phyloP scores from a whole-genome alignment of 2,113 vertebrate species.

The Esox niger region DNA sequence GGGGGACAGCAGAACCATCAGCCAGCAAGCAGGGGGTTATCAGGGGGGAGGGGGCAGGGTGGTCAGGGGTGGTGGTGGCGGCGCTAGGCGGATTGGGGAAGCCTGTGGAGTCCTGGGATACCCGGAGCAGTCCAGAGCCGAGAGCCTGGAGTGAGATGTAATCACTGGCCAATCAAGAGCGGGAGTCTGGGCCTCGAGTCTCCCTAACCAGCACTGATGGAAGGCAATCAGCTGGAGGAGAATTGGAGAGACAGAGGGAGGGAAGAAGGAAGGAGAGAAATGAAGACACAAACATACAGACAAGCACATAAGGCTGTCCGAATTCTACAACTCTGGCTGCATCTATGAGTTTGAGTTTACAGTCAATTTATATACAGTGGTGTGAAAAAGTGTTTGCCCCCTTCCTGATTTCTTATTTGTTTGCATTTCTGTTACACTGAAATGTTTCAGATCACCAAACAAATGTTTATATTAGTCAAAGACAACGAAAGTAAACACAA shows the following conservation, averaged over 20 bases:
- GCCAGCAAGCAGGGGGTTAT: constrained; percentile 48
- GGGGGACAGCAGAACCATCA: constrained; percentile 19
- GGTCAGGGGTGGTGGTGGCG: neutral
- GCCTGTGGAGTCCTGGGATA: constrained; percentile 38
- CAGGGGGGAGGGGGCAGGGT: constrained; percentile 28
- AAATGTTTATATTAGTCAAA: no score
- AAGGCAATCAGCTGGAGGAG: constrained; percentile 60
- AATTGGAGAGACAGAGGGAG: constrained; percentile 10
- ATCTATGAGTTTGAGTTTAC: no score
- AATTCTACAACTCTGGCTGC: no score
- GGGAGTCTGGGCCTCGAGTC: neutral
- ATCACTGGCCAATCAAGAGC: constrained; percentile 44
- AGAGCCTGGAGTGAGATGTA: constrained; percentile 27
- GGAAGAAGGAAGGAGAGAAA: neutral
- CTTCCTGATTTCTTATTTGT: no score
- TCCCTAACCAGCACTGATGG: constrained; percentile 47
- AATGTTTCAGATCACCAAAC: no score
- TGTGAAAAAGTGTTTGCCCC: no score
- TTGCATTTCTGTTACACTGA: no score
- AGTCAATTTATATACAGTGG: no score
- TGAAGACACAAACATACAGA: constrained; percentile 11
- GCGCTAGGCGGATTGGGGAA: constrained; percentile 12
- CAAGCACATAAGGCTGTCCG: neutral
- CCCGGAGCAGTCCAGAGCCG: neutral
- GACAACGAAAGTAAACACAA: no score